Evolutionary conservation across 2,113 vertebrate genomes (phyloP).

Genomic region (Neopipo cinnamomea): DNA sequence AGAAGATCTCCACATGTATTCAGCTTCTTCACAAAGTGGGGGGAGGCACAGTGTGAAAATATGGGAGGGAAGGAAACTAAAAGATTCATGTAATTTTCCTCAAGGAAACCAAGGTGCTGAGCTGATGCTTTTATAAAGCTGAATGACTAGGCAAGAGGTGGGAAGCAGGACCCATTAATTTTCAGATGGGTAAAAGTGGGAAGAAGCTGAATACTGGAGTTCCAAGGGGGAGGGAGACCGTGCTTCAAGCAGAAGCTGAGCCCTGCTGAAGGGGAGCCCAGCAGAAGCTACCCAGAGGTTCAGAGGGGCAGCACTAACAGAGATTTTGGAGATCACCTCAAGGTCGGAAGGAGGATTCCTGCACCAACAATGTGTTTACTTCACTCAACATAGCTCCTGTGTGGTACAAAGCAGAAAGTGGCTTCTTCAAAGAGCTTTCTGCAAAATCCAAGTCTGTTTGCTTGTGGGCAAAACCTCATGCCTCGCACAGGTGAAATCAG

Average conservation of each 20-base stretch:
- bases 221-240: fast-evolving
- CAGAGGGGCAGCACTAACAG: background rate
- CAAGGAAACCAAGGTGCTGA: background rate
- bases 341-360: background rate
- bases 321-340: background rate
- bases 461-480: background rate
- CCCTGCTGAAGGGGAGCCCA: background rate
- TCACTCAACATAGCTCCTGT: background rate
- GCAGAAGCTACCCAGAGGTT: background rate
- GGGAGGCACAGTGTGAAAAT: background rate
- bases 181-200: background rate
- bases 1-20: background rate
- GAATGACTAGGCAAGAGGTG: background rate
- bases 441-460: background rate
- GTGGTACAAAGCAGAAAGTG: background rate
- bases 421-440: background rate
- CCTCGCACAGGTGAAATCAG: background rate
- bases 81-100: background rate
- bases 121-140: background rate
- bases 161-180: background rate
- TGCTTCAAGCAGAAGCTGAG: background rate
- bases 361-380: background rate
- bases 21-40: background rate
- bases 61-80: background rate
- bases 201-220: background rate